Base-by-base conservation (phyloP, 2,797 vertebrate species). In the Microctenopoma lineatum region DNA sequence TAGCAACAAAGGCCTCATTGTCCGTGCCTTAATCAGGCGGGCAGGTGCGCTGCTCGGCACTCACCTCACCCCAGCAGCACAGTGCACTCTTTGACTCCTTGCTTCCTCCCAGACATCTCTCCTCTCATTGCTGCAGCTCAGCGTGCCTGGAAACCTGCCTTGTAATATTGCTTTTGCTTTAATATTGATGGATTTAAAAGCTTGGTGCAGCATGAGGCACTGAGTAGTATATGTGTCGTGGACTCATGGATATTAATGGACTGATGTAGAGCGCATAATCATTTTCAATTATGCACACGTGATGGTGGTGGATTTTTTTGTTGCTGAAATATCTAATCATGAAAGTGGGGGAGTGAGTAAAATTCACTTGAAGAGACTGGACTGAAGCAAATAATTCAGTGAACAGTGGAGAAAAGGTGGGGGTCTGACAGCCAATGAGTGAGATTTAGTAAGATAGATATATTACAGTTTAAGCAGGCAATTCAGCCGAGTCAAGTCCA, bases 1-100 rank as follows among this genome's bases (percentile, higher is more conserved):
- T 83, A 77, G 61, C 70, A 86, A 95, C 93, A 95, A 87, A 90
- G 81, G 61, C 71, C 59, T 79, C 83, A 77, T 93, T 95, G 93
- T 95, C 66, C 59, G 13, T 25, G 57, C 78, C 81, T 89, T 87
- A 91, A 92, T 90, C 89, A 88, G 80, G 59, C 71, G 77, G 80
- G 87, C 92, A 94, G 93, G 93, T 94, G 93, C 90, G 83, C 81
- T 4, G 53, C 82, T 80, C 68, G 62, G 84, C 51, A 6, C 73
- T 66, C 70, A 15, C 77, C 84, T 88, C 73, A 78, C 77, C 76
- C 63, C 72, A 36, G 70, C 70, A 83, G 81, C 70, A 63, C 75
- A 65, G 72, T 78, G 15, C 11, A 55, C 82, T 83, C 65, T 64
- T 45, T 73, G 66, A 87, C 63, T 89, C 75, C 60, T 54, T 46